Base-by-base conservation (phyloP, 2,888 invertebrate species). In the Uropetala carovei region DNA sequence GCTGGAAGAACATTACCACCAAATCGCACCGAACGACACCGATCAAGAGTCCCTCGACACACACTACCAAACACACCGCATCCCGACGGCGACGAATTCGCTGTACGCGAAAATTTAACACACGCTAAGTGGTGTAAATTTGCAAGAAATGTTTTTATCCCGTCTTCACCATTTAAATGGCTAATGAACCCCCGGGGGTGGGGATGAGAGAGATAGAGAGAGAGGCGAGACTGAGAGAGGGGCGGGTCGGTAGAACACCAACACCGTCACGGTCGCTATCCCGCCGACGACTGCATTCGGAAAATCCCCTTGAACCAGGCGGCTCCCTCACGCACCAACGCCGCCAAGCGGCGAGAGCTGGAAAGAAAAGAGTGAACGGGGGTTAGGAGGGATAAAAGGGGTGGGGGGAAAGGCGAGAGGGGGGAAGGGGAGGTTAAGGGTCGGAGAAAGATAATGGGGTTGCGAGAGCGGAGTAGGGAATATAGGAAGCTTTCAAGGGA, bases 281-380 rank as follows among this genome's bases (percentile, higher is more conserved):
- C 89, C 89, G 68, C 22, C 89, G 89, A 43, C 64, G 89, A 89
- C 89, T 89, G 89, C 89, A 89, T 89, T 43, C 89, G 89, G 64
- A 30, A 5, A 18, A 14, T 16, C 64, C 89, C 89, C 89, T 89
- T 89, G 86, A 89, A 89, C 30, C 64, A 83, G 64, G 89, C 60
- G 89, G 89, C 89, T 16, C 16, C 64, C 64, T 64, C 43, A 60
- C 89, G 18, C 60, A 27, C 16, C 30, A 30, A 18, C 85, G 85
- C 85, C 22, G 59, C 89, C 64, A 11, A 43, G n/a, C 30, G 64
- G 60, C 27, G 27, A 43, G 5, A 43, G 43, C 43, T 43, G 43
- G 43, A 43, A 43, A 43, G 43, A 43, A 43, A 43, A 43, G 43
- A 43, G n/a, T n/a, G 43, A 43, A 43, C 43, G 43, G 43, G 43